Evolutionary conservation across 2,888 invertebrate genomes (phyloP), one percentile per base, ranked within the genome.

Genomic region (Omphaloscelis lunosa): DNA sequence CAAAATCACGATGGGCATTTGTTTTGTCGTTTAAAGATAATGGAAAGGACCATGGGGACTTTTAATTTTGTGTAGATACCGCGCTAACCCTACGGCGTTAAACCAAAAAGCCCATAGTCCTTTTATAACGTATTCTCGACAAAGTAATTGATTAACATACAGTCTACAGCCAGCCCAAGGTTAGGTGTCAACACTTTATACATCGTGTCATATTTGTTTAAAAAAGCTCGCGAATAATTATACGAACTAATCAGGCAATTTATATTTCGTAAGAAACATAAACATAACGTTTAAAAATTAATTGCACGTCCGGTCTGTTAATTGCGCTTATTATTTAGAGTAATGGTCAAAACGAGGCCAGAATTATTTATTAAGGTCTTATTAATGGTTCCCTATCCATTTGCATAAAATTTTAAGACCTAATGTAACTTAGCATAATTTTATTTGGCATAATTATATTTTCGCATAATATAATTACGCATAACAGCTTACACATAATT

Each of bases 331-430:
- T 59, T 27, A 62, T 58, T 68, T 5, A 63, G 23, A 59, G 20
- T 41, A 56, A 75, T 69, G 58, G 45, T n/a, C 15, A n/a, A 27
- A 39, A 65, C n/a, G 63, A 59, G n/a, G 12, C 62, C 41, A 45
- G 41, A 4, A 80, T 63, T 45, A 65, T 63, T 29, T 51, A 41
- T 67, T 27, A 41, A 12, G 58, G 41, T 34, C 1, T 61, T 62
- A 27, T 41, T 56, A 48, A 65, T 41, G n/a, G n/a, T n/a, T n/a
- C n/a, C n/a, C n/a, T n/a, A n/a, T n/a, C n/a, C n/a, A n/a, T n/a
- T n/a, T n/a, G n/a, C n/a, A n/a, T n/a, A n/a, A n/a, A n/a, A n/a
- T n/a, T n/a, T n/a, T n/a, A n/a, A n/a, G n/a, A n/a, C n/a, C n/a
- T n/a, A n/a, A n/a, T n/a, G n/a, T n/a, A n/a, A n/a, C n/a, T n/a